These are phyloP conservation scores for Campylorhamphus procurvoides DNA, from an alignment of 2,113 vertebrate species.

Conservation along the genomic window DNA sequence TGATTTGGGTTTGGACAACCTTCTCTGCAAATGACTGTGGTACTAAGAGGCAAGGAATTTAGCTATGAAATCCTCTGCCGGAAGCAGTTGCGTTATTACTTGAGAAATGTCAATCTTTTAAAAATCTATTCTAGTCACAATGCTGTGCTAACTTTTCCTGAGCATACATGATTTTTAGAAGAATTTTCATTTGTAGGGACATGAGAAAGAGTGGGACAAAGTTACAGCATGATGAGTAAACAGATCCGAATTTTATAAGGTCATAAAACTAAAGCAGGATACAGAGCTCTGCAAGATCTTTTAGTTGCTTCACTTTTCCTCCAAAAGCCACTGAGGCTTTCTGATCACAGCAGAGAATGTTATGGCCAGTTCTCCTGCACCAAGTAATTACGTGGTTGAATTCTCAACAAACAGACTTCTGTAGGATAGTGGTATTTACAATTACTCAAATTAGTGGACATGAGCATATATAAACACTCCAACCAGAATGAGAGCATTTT, in stretches of 20 bases:
- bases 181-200: background rate
- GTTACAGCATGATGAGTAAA: background rate
- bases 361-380: background rate
- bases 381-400: background rate
- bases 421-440: background rate
- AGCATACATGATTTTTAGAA: background rate
- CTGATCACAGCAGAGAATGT: background rate
- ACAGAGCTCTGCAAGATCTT: background rate
- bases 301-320: background rate
- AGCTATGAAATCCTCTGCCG: background rate
- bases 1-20: background rate
- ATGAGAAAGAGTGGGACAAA: background rate
- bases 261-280: background rate
- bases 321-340: background rate
- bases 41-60: background rate
- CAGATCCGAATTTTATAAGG: background rate
- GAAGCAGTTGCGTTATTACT: background rate
- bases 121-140: background rate
- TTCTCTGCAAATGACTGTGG: background rate
- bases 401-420: constrained; percentile 21
- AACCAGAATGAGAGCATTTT: background rate
- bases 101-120: background rate
- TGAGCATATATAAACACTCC: background rate
- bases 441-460: background rate
- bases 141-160: background rate